Conservation (phyloP, 2,113 vertebrate genomes). For the Tamias sibiricus region DNA sequence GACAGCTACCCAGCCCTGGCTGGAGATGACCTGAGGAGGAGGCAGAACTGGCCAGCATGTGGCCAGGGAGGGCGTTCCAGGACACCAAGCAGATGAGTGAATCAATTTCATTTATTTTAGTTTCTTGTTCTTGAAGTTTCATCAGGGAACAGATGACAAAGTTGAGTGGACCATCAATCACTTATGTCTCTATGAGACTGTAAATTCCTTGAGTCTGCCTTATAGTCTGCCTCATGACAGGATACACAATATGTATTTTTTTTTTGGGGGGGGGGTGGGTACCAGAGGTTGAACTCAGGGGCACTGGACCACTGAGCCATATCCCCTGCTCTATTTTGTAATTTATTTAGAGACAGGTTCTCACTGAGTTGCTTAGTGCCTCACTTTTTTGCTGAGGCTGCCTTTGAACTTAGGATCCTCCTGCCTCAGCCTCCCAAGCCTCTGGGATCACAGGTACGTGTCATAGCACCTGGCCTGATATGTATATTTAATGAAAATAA, state of each 20-base stretch:
- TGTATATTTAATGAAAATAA: not conserved
- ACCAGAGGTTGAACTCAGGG: no score
- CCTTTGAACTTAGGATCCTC: no score
- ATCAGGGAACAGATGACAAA: not conserved
- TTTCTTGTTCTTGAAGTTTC: conserved; percentile 29
- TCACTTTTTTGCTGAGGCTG: no score
- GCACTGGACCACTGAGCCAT: no score
- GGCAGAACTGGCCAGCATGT: not conserved
- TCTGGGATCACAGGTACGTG: no score
- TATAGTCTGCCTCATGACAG: not conserved
- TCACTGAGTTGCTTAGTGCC: no score
- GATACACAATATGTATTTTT: not conserved
- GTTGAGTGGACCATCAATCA: no score
- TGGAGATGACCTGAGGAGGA: not conserved
- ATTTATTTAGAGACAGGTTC: no score
- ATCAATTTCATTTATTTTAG: not conserved
- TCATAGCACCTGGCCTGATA: no score
- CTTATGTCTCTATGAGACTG: not conserved
- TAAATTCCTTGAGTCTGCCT: not conserved
- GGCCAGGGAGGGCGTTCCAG: not conserved
- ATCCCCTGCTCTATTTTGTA: no score
- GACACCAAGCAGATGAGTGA: not conserved
- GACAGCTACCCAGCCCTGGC: not conserved
- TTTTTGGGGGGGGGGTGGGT: not conserved
- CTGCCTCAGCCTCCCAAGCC: no score